Base-by-base conservation (phyloP, 1,140 invertebrate genomes). In the Ectropis grisescens region DNA sequence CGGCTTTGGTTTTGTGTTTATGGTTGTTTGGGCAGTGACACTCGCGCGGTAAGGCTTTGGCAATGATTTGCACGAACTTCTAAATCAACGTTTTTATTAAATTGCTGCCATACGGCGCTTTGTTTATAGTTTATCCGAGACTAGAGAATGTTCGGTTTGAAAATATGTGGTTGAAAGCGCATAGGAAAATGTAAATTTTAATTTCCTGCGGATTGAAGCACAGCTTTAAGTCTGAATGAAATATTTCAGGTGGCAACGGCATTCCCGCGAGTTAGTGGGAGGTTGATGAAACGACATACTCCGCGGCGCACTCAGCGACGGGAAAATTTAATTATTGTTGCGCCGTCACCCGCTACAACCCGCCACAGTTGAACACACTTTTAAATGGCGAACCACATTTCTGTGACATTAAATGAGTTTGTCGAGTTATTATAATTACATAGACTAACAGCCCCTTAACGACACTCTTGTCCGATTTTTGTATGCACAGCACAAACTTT, bases 301-400 rank as follows among this genome's bases (percentile, higher is more conserved):
- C 58, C 46, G 8, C n/a, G n/a, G n/a, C n/a, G 56, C 50, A 52
- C 54, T 65, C 61, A 47, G 50, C 47, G 67, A 48, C 49, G 58
- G 49, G 66, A 67, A 69, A 74, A 78, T 74, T 72, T 75, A 75
- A 78, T 72, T 68, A 78, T 72, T 68, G 60, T 66, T 72, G 3
- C 16, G 57, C 47, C 52, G 52, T 44, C 37, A 47, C 3, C 16
- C 16, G 57, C 47, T 52, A 53, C 46, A 38, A 47, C 3, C 16
- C 43, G 45, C 38, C 50, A 64, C 55, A 58, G 65, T 70, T 69
- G 51, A 74, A 67, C 58, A 71, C 58, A 62, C 56, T 65, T 70
- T 64, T 70, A 70, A 74, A 74, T 56, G 59, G 58, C 50, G 29
- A 64, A 69, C 47, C 60, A 65, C 53, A 62, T 62, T 71, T 58